phyloP scores from a whole-genome alignment of 2,113 vertebrate genomes.

The Sturnira hondurensis region DNA sequence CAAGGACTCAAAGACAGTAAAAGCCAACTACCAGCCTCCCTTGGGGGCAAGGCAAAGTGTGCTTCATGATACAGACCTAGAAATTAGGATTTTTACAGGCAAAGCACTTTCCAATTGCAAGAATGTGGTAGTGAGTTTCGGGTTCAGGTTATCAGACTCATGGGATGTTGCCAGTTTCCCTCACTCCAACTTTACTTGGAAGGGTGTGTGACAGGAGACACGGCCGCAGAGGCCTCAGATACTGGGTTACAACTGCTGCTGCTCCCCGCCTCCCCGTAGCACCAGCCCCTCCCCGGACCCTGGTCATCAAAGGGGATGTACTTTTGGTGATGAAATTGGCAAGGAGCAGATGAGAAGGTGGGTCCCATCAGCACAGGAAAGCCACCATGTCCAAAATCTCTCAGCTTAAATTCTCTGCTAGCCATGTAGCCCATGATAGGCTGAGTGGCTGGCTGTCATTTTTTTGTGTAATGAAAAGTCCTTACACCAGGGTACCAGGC shows the following conservation, averaged over 20 bases:
- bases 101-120: background rate
- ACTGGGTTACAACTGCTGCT: background rate
- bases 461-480: background rate
- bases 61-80: background rate
- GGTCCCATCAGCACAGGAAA: background rate
- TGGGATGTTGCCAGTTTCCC: background rate
- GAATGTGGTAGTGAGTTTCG: background rate
- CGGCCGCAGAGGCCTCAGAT: background rate
- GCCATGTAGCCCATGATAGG: background rate
- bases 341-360: background rate
- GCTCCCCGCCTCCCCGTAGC: too few species aligned
- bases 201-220: background rate
- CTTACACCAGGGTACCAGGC: background rate
- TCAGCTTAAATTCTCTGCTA: background rate
- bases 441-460: background rate
- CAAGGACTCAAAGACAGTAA: background rate
- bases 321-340: background rate
- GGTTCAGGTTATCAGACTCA: background rate
- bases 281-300: too few species aligned
- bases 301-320: background rate
- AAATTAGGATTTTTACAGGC: background rate
- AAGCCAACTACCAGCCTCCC: background rate
- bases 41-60: background rate
- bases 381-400: background rate
- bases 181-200: background rate